Evolutionary conservation across 2,113 vertebrate species (phyloP).

Genomic region (Salvelinus fontinalis): DNA sequence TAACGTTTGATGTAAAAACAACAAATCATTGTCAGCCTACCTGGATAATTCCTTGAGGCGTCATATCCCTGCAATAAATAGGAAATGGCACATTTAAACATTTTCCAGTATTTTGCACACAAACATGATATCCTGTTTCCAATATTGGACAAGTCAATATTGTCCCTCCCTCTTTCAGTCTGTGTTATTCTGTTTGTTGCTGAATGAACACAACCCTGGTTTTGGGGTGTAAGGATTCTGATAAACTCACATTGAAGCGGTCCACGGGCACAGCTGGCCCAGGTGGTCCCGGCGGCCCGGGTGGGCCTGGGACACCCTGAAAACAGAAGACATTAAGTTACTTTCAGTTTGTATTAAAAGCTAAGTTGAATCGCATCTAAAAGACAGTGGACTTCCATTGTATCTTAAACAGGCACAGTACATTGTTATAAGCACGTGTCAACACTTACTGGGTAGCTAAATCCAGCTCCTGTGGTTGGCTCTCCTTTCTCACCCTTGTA

Average conservation of each 20-base stretch:
- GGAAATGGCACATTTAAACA: neutral
- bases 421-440: neutral
- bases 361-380: neutral
- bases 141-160: too few relatives aligned
- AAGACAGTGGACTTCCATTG: neutral
- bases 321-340: neutral
- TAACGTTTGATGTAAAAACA: constrained; percentile 16
- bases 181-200: too few relatives aligned
- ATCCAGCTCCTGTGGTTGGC: constrained; percentile 49
- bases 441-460: constrained; percentile 75
- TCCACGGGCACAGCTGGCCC: constrained; percentile 47
- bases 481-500: constrained; percentile 90
- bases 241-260: constrained; percentile 52
- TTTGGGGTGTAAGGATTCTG: neutral
- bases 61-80: constrained; percentile 59
- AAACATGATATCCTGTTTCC: too few relatives aligned
- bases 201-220: neutral
- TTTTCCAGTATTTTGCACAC: too few relatives aligned
- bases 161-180: neutral
- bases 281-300: constrained; percentile 44
- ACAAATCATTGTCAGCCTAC: constrained; percentile 45
- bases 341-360: too few relatives aligned
- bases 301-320: constrained; percentile 78
- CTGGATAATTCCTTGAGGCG: constrained; percentile 64
- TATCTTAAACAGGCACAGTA: neutral